A percentile compares a stretch with the other conserved stretches of the same genome.
phyloP scores from a whole-genome alignment of 2,888 invertebrate species.

The Elysia crispata region DNA sequence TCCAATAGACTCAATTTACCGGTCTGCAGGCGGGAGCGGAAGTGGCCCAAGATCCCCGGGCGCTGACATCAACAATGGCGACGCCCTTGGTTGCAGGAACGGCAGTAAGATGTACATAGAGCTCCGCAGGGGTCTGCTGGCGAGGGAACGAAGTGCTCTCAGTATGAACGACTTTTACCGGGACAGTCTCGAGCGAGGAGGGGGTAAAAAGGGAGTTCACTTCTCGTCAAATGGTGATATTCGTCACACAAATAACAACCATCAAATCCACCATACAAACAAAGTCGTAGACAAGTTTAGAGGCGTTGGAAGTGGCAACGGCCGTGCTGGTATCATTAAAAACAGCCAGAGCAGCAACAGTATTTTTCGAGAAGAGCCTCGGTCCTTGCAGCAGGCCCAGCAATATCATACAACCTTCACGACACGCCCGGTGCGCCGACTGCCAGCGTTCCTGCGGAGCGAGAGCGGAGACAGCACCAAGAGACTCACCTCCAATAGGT shows the following conservation, averaged over 20 bases:
- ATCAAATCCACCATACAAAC: background rate
- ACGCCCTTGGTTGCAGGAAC: background rate
- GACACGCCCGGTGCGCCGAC: background rate
- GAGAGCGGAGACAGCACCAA: slow-evolving; percentile 9
- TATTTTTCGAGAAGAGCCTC: too few species aligned
- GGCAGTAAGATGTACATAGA: slow-evolving; percentile 38
- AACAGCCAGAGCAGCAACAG: background rate
- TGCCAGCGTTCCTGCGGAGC: background rate
- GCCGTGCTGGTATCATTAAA: background rate
- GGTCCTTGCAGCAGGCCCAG: too few species aligned
- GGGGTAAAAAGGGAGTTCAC: background rate
- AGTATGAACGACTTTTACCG: slow-evolving; percentile 38
- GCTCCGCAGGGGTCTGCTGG: slow-evolving; percentile 22
- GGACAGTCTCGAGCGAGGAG: background rate
- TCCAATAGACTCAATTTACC: slow-evolving; percentile 1
- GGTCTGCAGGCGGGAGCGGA: background rate
- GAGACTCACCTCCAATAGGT: background rate
- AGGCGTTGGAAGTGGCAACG: too few species aligned
- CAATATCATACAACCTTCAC: background rate
- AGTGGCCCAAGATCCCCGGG: background rate
- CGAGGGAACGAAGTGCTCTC: background rate
- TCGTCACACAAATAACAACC: background rate
- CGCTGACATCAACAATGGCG: background rate
- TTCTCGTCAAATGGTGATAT: background rate
- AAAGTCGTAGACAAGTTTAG: background rate